Base-by-base conservation (phyloP, 2,113 vertebrate species). In the Malurus melanocephalus region DNA sequence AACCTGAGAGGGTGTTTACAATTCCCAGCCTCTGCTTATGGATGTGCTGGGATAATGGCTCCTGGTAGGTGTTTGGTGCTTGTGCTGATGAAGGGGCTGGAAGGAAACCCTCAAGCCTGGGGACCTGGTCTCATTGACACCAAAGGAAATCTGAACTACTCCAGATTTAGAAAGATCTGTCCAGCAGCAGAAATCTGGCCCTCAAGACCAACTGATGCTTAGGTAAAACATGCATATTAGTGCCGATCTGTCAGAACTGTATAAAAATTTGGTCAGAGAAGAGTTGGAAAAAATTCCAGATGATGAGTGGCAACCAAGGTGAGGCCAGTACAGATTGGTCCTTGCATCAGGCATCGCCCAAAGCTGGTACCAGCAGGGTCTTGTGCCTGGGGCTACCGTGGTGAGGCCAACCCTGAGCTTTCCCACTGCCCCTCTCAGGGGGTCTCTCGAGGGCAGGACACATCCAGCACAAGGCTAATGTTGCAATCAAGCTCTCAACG, bases 1-100 rank as follows among this genome's bases (percentile, higher is more conserved):
- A 95, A 90, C 59, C 62, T 45, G 40, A 49, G 61, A 75, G 65
- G 13, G 43, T 93, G 90, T 88, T 95, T 88, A 86, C 83, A 35
- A 45, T 75, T 87, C 83, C 83, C 88, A 92, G 80, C 32, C 66
- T 85, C 90, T 84, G 59, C 74, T 71, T 86, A 73, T 51, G 68
- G 80, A 67, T 75, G 40, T 81, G 51, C 86, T 86, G 66, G 87
- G 72, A 83, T 90, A 83, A 43, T 74, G 45, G 72, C 8, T 83
- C 13, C 1, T 73, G 53, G 45, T 61, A 74, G 26, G 13, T 32
- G 21, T 62, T 92, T 43, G 73, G 53, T 43, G 56, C 43, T 78
- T 73, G 62, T 40, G 22, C n/a, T 72, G 73, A 46, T 45, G 74
- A 74, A 91, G 67, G 30, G 23, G 20, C 60, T 80, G 56, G 45